Evolutionary conservation across 2,888 invertebrate genomes (phyloP).

Genomic region (Macaria notata): DNA sequence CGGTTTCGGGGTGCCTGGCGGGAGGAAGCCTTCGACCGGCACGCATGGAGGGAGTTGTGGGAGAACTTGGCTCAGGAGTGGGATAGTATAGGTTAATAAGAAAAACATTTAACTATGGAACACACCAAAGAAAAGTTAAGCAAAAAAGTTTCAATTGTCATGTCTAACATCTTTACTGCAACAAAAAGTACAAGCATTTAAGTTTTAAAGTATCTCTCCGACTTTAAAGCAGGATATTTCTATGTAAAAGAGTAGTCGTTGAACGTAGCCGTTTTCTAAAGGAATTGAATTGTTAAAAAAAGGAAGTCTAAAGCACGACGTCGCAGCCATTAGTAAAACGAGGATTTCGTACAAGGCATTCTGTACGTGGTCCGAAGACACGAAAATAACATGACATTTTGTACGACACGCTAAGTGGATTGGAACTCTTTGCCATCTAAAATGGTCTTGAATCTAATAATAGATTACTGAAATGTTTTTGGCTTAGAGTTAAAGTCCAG

Average conservation of each 20-base stretch:
- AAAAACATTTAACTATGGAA: no score
- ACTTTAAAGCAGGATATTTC: conserved; percentile 33
- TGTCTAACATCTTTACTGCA: background rate
- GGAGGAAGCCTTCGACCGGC: no score
- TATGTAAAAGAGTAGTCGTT: conserved; percentile 42
- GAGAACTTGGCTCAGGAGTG: no score
- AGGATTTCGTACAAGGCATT: conserved; percentile 39
- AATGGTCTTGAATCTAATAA: background rate
- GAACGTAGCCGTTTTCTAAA: conserved; percentile 34
- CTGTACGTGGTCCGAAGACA: conserved; percentile 15
- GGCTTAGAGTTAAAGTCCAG: no score
- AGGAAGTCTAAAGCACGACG: conserved; percentile 41
- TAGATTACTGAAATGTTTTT: no score
- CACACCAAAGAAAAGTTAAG: no score
- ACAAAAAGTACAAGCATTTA: conserved; percentile 12
- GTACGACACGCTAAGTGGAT: conserved; percentile 17
- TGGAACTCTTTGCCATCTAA: background rate
- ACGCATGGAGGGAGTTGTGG: no score
- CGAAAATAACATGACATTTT: conserved; percentile 21
- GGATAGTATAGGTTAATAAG: no score
- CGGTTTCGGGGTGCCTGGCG: no score
- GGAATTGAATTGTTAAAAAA: conserved; percentile 48
- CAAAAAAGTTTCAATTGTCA: no score
- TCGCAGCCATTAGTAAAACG: conserved; percentile 52
- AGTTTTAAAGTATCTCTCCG: conserved; percentile 15